Percentiles rank a stretch among this genome's conserved stretches.
Conservation (phyloP, 2,797 vertebrate genomes). For the Etheostoma nigrum region DNA sequence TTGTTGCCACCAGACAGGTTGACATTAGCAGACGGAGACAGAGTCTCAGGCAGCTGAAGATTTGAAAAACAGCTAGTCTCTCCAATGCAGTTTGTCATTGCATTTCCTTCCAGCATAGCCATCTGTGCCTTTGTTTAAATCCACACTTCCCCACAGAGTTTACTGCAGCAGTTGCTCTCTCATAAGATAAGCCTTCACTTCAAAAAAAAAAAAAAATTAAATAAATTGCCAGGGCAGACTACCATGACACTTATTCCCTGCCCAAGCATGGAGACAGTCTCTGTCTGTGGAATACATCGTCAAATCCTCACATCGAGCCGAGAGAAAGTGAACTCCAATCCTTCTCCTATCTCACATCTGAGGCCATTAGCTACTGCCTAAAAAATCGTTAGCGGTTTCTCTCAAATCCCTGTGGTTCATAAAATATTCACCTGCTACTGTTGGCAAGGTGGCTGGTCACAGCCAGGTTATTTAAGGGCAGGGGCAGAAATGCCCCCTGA, state of each 20-base stretch:
- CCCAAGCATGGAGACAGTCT: conserved; percentile 30
- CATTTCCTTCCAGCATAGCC: conserved; percentile 46
- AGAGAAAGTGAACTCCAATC: conserved; percentile 42
- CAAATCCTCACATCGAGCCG: conserved; percentile 27
- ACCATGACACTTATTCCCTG: conserved; percentile 41
- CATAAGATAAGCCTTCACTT: conserved; percentile 12
- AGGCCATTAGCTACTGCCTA: conserved; percentile 43
- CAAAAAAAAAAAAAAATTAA: conserved; percentile 13
- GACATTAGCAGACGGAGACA: conserved; percentile 61
- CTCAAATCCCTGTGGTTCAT: conserved; percentile 62
- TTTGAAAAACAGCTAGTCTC: conserved; percentile 53
- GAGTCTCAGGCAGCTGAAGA: conserved; percentile 55
- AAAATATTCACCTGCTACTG: conserved; percentile 79
- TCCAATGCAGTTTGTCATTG: conserved; percentile 36
- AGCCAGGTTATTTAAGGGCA: conserved; percentile 63
- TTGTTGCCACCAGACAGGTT: conserved; percentile 59
- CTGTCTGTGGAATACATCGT: conserved; percentile 28
- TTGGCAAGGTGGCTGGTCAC: conserved; percentile 49
- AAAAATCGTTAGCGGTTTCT: conserved; percentile 45
- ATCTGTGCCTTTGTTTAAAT: conserved; percentile 43
- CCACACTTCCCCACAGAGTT: conserved; percentile 27
- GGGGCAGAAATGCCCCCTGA: conserved; percentile 35
- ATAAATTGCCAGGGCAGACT: conserved; percentile 9
- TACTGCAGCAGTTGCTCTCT: conserved; percentile 9
- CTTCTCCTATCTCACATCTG: conserved; percentile 33